Evolutionary conservation across 2,113 vertebrate genomes (phyloP), one percentile per base, ranked within the genome.

Genomic region (Mus pahari): DNA sequence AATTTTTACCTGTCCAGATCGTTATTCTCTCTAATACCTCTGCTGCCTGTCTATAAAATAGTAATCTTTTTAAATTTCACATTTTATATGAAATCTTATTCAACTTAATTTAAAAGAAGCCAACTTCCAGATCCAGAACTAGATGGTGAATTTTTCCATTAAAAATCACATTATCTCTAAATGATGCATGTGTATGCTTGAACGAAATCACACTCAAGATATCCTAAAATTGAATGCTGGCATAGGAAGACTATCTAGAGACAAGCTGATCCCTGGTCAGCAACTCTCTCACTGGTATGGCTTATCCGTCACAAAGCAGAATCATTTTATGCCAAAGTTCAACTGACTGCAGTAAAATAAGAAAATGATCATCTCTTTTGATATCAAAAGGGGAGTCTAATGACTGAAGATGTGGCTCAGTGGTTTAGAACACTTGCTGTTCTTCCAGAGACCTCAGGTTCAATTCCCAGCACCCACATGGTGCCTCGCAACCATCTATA

Each of bases 91-190:
- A 17, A 24, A 22, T 10, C 79, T 82, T 50, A 81, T 73, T 95
- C 78, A 89, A 9, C 33, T 94, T 96, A 94, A 94, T 64, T 64
- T 78, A 68, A 95, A 91, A 91, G 48, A 86, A 42, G 4, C 78
- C 42, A 90, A n/a, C 24, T 75, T 93, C 92, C 66, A 92, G 24
- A 53, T 86, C 24, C 42, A 39, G 93, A 90, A 58, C 50, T 79
- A 13, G 31, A 88, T 68, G 31, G 68, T 77, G 3, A 87, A 88
- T 75, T 94, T 92, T 82, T 60, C 48, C n/a, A 86, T n/a, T 83
- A 60, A 92, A 90, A 93, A 70, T 75, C 28, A 39, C 11, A 88
- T 75, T 92, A 95, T 78, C 53, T 28, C 22, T 81, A 84, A 92
- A 50, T 36, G 42, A 68, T 48, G 55, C 26, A 86, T 31, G 7